Base-by-base conservation (phyloP, 2,888 invertebrate species). In the Dermolepida albohirtum region DNA sequence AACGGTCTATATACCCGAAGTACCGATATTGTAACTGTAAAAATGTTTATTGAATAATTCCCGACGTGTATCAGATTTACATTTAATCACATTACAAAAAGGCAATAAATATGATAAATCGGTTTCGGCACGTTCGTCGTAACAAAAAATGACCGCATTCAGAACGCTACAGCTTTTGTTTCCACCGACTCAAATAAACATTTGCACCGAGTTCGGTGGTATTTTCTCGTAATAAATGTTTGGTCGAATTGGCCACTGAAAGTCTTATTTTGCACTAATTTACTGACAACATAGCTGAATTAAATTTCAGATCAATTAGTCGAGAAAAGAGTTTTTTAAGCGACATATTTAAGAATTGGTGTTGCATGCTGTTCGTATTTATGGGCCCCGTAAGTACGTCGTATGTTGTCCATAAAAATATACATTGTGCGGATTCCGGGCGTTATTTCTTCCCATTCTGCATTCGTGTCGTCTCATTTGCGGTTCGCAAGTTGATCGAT, bases 31-130 rank as follows among this genome's bases (percentile, higher is more conserved):
- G 16, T 54, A 54, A 54, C 54, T 41, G 54, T 54, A 54, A 54
- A 54, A 39, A n/a, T 16, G 40, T 40, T 54, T 54, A 65, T 65
- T 54, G 44, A 44, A 65, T 39, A 44, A 65, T 50, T 44, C 64
- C 14, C 40, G 64, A n/a, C 64, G 17, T 40, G 50, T 64, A 50
- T 41, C 27, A 52, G 52, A 51, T 54, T 52, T 52, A 41, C 64
- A 54, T 47, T 51, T 54, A 65, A 65, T 54, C 51, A 54, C 64
- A 51, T 41, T 52, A 65, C 41, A 65, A 65, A 65, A 64, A 65
- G 54, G 52, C 27, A 65, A 65, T 65, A 65, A 65, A 65, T 54
- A 65, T 54, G 64, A 65, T 64, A 54, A 64, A 54, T 65, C 43
- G 52, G 43, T 41, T 65, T 65, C 54, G 64, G 64, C 64, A 43